These are phyloP conservation scores for Vultur gryphus DNA, from an alignment of 2,797 vertebrate genomes.

Conservation along the genomic window DNA sequence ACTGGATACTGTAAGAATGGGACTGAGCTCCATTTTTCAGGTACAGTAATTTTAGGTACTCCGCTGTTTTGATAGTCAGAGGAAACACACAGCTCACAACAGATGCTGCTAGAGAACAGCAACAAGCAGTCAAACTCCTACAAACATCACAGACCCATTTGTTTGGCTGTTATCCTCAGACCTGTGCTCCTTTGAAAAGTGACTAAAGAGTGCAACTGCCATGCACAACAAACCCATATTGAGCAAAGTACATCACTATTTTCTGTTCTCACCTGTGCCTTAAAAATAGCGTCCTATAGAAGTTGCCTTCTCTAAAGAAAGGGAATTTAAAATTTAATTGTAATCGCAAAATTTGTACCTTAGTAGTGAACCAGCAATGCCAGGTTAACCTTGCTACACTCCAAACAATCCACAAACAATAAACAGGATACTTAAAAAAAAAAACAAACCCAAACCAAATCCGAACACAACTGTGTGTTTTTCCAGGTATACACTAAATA, in stretches of 20 bases:
- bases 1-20: background rate
- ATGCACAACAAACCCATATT: background rate
- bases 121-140: background rate
- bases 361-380: background rate
- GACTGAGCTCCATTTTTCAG: background rate
- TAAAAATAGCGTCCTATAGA: background rate
- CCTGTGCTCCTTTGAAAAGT: background rate
- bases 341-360: background rate
- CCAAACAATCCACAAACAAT: background rate
- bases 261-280: background rate
- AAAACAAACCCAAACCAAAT: background rate
- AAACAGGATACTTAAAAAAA: background rate
- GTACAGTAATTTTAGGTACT: background rate
- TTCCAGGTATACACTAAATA: background rate
- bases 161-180: background rate
- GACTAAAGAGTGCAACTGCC: background rate
- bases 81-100: background rate
- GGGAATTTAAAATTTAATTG: background rate
- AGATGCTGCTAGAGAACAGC: background rate
- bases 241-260: background rate
- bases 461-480: background rate
- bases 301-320: background rate
- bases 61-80: background rate
- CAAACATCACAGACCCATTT: background rate
- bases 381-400: background rate